phyloP scores from a whole-genome alignment of 2,888 invertebrate species.

The Trichopria drosophilae region DNA sequence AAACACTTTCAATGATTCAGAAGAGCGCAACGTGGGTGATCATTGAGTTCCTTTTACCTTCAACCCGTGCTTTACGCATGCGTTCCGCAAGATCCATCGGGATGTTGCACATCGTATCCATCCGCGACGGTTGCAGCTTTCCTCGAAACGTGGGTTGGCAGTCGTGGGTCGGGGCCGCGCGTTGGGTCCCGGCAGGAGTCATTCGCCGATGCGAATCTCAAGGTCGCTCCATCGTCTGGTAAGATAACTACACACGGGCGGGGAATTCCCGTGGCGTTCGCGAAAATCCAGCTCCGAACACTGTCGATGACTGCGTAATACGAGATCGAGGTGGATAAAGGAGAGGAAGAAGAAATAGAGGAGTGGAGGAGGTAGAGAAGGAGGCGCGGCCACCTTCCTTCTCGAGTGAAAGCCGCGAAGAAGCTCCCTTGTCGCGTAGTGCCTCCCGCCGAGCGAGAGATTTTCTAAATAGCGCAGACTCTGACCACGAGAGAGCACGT shows the following conservation, averaged over 20 bases:
- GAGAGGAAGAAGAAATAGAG: conserved; percentile 6
- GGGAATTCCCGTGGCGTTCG: conserved; percentile 36
- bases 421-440: conserved; percentile 40
- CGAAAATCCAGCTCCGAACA: conserved; percentile 40
- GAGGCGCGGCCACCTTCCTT: conserved; percentile 37
- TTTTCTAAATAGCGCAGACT: conserved; percentile 48
- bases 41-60: too few relatives aligned
- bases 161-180: background rate
- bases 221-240: too few relatives aligned
- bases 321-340: conserved; percentile 19
- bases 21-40: too few relatives aligned
- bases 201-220: too few relatives aligned
- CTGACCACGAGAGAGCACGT: conserved; percentile 32
- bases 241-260: background rate
- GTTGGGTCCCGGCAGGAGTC: background rate
- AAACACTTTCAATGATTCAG: too few relatives aligned
- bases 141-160: background rate
- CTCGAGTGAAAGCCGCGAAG: conserved; percentile 44
- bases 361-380: conserved; percentile 17
- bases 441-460: conserved; percentile 48
- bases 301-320: conserved; percentile 27
- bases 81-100: too few relatives aligned
- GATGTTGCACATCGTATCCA: too few relatives aligned
- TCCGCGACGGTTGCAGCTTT: conserved; percentile 1
- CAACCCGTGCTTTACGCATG: too few relatives aligned